Conservation (phyloP, 2,888 invertebrate species). For the Sturmia bella region DNA sequence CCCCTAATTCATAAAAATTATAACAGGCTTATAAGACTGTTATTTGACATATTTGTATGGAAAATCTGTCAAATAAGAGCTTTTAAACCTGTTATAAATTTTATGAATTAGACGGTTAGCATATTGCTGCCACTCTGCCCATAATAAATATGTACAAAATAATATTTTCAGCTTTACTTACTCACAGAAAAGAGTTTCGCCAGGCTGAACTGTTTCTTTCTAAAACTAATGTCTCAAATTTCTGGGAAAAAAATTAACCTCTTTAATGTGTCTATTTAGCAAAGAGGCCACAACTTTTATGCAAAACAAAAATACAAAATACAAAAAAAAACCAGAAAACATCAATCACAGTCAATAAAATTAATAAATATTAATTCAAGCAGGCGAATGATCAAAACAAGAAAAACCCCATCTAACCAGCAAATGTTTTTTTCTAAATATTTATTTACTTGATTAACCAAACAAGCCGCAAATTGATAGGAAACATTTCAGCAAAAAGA, state of each 20-base stretch:
- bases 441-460: slow-evolving; percentile 46
- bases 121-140: too few species aligned
- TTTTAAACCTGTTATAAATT: too few species aligned
- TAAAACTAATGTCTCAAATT: slow-evolving; percentile 24
- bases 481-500: slow-evolving; percentile 39
- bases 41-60: too few species aligned
- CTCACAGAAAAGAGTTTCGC: too few species aligned
- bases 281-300: background rate
- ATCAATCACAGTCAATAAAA: slow-evolving; percentile 62
- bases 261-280: slow-evolving; percentile 41
- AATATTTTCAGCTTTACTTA: background rate
- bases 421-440: slow-evolving; percentile 28
- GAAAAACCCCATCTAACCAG: background rate
- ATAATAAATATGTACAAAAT: too few species aligned
- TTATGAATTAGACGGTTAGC: too few species aligned
- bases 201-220: slow-evolving; percentile 6
- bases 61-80: too few species aligned
- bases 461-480: slow-evolving; percentile 55
- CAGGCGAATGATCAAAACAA: background rate
- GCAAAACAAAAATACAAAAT: too few species aligned
- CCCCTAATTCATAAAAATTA: too few species aligned
- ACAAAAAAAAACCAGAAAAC: slow-evolving; percentile 7
- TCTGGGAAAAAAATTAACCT: slow-evolving; percentile 36
- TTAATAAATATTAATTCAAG: slow-evolving; percentile 57
- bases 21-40: too few species aligned